A percentile compares a stretch with the other conserved stretches of the same genome.
Evolutionary conservation across 1,140 invertebrate species (phyloP).

Genomic region (Scaptodrosophila lebanonensis): DNA sequence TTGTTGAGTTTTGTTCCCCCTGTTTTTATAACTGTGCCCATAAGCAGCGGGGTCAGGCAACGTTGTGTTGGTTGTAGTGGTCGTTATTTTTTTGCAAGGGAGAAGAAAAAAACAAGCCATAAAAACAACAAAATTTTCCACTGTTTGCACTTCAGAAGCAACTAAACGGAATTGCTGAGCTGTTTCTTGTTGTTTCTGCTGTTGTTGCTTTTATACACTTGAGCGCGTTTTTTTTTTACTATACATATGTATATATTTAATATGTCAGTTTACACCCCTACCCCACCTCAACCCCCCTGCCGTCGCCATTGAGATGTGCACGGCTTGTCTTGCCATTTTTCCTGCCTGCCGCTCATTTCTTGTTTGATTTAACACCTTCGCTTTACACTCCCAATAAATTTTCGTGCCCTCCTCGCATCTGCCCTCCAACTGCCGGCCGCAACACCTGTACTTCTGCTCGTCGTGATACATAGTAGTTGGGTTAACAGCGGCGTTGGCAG

Average conservation of each 20-base stretch:
- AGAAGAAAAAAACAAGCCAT: constrained; percentile 1
- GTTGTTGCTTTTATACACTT: constrained; percentile 34
- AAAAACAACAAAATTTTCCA: constrained; percentile 41
- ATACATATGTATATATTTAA: constrained; percentile 35
- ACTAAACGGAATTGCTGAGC: constrained; percentile 14
- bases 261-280: constrained; percentile 16
- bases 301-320: background rate
- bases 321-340: background rate
- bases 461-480: too few species aligned
- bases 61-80: background rate
- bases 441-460: too few species aligned
- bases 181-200: constrained; percentile 1
- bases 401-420: too few species aligned
- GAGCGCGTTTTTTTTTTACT: constrained; percentile 30
- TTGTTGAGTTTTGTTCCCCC: too few species aligned
- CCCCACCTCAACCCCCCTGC: background rate
- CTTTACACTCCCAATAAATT: constrained; percentile 13
- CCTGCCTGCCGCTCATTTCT: constrained; percentile 4
- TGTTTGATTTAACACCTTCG: constrained; percentile 56
- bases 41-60: too few species aligned
- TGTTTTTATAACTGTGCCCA: too few species aligned
- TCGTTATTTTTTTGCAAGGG: constrained; percentile 4
- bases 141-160: constrained; percentile 40
- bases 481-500: too few species aligned
- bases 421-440: too few species aligned